Base-by-base conservation (phyloP, 2,113 vertebrate species). In the Maccullochella peelii region DNA sequence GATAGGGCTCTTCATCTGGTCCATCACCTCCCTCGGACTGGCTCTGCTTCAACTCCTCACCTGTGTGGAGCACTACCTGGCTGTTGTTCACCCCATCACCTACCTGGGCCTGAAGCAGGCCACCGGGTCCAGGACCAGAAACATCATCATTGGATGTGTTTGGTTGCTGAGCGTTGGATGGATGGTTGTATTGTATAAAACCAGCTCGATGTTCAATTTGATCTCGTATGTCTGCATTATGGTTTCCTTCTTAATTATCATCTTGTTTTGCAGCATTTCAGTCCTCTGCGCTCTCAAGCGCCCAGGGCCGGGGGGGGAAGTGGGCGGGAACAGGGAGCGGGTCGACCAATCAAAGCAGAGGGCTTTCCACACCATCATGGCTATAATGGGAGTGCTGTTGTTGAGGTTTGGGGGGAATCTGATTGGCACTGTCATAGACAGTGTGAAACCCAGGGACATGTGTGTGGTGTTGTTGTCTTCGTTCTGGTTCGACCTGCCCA, bases 1-100 rank as follows among this genome's bases (percentile, higher is more conserved):
- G 0, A 6, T 8, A 0, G 78, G 75, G 4, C 0, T 23, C 8
- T 4, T 0, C 8, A 0, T 16, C 4, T 42, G 2, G 6, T 6
- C 0, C 0, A 0, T 40, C 6, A 7, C 3, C 0, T 40, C 18
- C 2, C 0, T 4, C 0, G 83, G 72, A 23, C 47, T 74, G n/a
- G 5, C 10, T 3, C 2, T 67, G 1, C 75, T 88, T 15, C 79
- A 88, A 1, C 0, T 80, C 57, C 21, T 90, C 7, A 83, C 63
- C 68, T 91, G 86, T 55, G 75, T 77, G 6, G 83, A 82, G 62
- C 80, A 40, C 8, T 91, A 89, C 71, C 8, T 88, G 47, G 90
- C 88, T 1, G 83, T 86, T 1, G 75, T 86, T 62, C 83, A 83
- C 50, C 90, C 88, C 11, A 10, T 91, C 69, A 49, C 0, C 36